Base-by-base conservation (phyloP, 2,888 invertebrate genomes). In the Leptopilina myrica region DNA sequence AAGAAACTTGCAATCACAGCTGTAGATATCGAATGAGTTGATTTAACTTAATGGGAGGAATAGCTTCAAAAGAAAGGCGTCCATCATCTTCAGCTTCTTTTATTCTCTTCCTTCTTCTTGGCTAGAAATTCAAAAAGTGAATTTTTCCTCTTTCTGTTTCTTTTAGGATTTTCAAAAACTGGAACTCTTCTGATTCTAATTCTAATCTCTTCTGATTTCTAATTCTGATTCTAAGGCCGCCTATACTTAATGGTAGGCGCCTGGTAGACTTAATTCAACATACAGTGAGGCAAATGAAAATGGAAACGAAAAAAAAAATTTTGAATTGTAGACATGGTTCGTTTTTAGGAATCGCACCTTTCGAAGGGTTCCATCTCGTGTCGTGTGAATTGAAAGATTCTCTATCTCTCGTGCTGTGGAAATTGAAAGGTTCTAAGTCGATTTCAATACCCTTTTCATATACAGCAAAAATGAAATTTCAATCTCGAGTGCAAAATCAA, bases 341-440 rank as follows among this genome's bases (percentile, higher is more conserved):
- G 12, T n/a, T 33, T 59, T 59, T 59, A 7, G n/a, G n/a, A 62
- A 62, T 20, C 62, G 2, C 8, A 20, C 62, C 20, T 62, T 62
- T 20, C 8, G 62, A 62, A 62, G 62, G 62, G 62, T 20, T 62
- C 62, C n/a, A 62, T 62, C 62, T 62, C 62, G 9, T 62, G 62
- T 20, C 15, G 15, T 62, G 62, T n/a, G 62, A 62, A 62, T 62
- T 62, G 62, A 62, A 62, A 62, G 62, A 20, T 62, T 62, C 15
- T 62, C 5, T 62, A 20, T 62, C 62, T 62, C 15, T 62, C 62
- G 62, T 62, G 62, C 20, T 9, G 62, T 62, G 62, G n/a, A 62
- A 62, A 62, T 62, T 62, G 62, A 62, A 62, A 62, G 62, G 62
- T 62, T 62, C 62, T 62, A 62, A 62, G 62, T 62, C 62, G 62